These are phyloP conservation scores for Eurosta solidaginis DNA, from an alignment of 1,140 invertebrate genomes.

Conservation along the genomic window DNA sequence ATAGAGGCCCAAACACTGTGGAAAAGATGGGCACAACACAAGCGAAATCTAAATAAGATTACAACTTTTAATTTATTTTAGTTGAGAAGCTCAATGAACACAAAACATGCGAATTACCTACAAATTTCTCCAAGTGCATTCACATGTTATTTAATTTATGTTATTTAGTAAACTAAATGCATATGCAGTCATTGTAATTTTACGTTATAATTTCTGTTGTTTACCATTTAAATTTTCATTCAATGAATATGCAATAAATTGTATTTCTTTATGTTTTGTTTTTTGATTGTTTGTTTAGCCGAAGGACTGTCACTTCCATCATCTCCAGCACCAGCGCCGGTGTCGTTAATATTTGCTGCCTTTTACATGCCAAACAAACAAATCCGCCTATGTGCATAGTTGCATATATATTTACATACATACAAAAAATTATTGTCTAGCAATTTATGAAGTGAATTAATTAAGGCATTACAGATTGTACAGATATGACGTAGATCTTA, in stretches of 20 bases:
- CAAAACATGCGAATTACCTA: background rate
- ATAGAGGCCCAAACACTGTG: too few relatives aligned
- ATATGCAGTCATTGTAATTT: conserved; percentile 10
- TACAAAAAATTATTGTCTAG: background rate
- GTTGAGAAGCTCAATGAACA: too few relatives aligned
- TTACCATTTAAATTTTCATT: conserved; percentile 14
- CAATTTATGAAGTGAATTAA: conserved; percentile 28
- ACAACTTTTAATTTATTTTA: too few relatives aligned
- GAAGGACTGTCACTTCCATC: background rate
- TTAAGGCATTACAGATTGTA: conserved; percentile 11
- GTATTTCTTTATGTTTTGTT: conserved; percentile 4
- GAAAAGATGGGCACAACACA: too few relatives aligned
- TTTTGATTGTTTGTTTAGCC: background rate
- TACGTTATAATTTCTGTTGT: conserved; percentile 9
- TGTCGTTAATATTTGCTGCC: background rate
- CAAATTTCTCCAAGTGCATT: background rate
- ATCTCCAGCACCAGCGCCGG: background rate
- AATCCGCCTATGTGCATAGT: too few relatives aligned
- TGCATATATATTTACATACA: too few relatives aligned
- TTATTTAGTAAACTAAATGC: background rate
- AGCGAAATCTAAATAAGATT: too few relatives aligned
- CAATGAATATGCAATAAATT: background rate
- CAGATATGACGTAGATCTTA: background rate
- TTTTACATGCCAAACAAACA: too few relatives aligned
- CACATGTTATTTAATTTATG: conserved; percentile 25